A percentile compares a stretch with the other conserved stretches of the same genome.
These are phyloP conservation scores for Dromiciops gliroides DNA, from an alignment of 2,113 vertebrate species.

Conservation along the genomic window DNA sequence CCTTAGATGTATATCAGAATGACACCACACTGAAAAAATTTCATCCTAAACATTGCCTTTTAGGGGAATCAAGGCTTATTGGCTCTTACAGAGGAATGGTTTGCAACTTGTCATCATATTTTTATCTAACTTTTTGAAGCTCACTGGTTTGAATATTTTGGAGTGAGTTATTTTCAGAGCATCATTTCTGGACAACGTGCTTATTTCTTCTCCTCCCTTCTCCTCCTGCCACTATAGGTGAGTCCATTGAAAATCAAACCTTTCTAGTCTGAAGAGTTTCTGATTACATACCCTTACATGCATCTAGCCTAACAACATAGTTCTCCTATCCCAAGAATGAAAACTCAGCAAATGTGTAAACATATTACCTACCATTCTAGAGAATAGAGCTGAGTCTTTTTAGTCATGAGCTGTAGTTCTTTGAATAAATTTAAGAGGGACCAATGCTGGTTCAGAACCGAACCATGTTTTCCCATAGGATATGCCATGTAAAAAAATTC, in stretches of 20 bases:
- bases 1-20: constrained; percentile 1
- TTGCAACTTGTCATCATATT: constrained; percentile 49
- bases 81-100: constrained; percentile 30
- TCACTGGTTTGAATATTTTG: constrained; percentile 63
- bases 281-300: constrained; percentile 26
- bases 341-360: constrained; percentile 51
- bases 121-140: constrained; percentile 58
- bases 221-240: constrained; percentile 47
- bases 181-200: constrained; percentile 62
- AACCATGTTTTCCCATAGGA: constrained; percentile 66
- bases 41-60: constrained; percentile 44
- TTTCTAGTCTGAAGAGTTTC: constrained; percentile 57
- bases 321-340: neutral
- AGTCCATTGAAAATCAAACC: constrained; percentile 75
- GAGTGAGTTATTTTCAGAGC: constrained; percentile 64
- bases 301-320: neutral
- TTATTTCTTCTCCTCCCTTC: constrained; percentile 60
- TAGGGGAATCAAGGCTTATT: constrained; percentile 24
- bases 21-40: constrained; percentile 26
- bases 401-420: constrained; percentile 79
- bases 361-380: constrained; percentile 86
- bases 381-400: constrained; percentile 63
- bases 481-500: constrained; percentile 79
- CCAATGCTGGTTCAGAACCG: constrained; percentile 75
- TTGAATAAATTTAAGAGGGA: constrained; percentile 83